Base-by-base conservation (phyloP, 2,113 vertebrate species). In the Misgurnus anguillicaudatus region DNA sequence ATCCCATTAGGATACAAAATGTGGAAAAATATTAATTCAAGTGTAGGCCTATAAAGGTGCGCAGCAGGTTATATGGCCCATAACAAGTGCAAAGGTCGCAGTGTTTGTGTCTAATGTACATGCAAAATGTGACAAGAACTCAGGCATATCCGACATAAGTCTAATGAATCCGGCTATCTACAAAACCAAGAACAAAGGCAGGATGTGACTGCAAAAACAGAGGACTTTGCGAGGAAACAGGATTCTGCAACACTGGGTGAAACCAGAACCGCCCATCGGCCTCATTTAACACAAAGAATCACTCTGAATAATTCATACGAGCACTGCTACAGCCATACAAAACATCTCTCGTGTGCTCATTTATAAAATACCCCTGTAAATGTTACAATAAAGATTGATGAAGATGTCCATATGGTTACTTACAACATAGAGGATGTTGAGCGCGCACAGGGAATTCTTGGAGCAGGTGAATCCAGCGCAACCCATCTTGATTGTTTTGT, bases 341-440 rank as follows among this genome's bases (percentile, higher is more conserved):
- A 64, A 38, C 73, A 51, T 21, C 1, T 63, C 6, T 9, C 19
- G n/a, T 38, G 48, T n/a, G 21, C 16, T 6, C 3, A 48, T 60
- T 58, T 60, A 4, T 24, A 14, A 74, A 74, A 11, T 9, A 24
- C 5, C 9, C 10, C 14, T 48, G 21, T 21, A 63, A 48, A 63
- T 38, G 14, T 5, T 2, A 31, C 9, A 42, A 74, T 45, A 42
- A 74, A 60, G 57, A 19, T 19, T 17, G 39, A 45, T 31, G 14
- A 64, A 74, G 10, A 3, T 72, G 48, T 39, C 88, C 89, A 88
- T 91, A 88, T 87, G 88, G 84, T 47, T 83, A 91, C 91, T 92
- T 82, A 93, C 92, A 48, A 93, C 89, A 74, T 92, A 91, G 80
- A 93, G 90, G 89, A 93, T 91, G 89, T 93, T 93, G 85, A 93